Evolutionary conservation across 2,797 vertebrate genomes (phyloP), one percentile per base, ranked within the genome.

Genomic region (Danio albolineatus): DNA sequence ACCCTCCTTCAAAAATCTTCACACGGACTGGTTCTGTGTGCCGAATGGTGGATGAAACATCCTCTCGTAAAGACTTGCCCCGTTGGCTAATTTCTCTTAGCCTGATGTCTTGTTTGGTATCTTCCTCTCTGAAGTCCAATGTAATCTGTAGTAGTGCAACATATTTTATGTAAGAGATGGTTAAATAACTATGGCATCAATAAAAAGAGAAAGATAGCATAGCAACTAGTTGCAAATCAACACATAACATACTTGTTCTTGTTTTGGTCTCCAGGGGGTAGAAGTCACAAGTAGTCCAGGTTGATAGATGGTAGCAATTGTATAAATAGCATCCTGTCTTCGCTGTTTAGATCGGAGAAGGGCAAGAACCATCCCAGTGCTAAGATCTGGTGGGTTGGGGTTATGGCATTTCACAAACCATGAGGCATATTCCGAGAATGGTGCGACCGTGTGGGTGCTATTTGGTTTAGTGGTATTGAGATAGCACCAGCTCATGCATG

Each of bases 1-100:
- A 99, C 98, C 98, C 98, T 93, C 98, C 98, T 93, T 99, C 98
- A 89, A 99, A 99, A 92, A 99, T 98, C 94, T 98, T 99, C 89
- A 99, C 95, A 88, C 97, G 95, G 79, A 96, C 95, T 88, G 97
- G 96, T 90, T 95, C 94, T 78, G 94, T 89, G 91, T 95, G 96
- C 89, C 95, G 94, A 84, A 94, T 85, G 82, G 94, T 90, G 62
- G 95, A 93, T 89, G 98, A 96, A 91, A 96, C 95, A 89, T 98
- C 94, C 86, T 99, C 98, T 92, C 96, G 96, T 91, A 94, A 95
- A 76, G 95, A 92, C 94, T 95, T 97, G 89, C 95, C 95, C 91
- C 96, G 95, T 90, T 95, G 93, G 92, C 95, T 93, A 90, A 86
- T 91, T 89, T 96, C 97, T 91, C 95, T 95, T 85, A 93, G 89